A percentile compares a stretch with the other conserved stretches of the same genome.
phyloP scores from a whole-genome alignment of 2,797 vertebrate genomes.

The Eleutherodactylus coqui region DNA sequence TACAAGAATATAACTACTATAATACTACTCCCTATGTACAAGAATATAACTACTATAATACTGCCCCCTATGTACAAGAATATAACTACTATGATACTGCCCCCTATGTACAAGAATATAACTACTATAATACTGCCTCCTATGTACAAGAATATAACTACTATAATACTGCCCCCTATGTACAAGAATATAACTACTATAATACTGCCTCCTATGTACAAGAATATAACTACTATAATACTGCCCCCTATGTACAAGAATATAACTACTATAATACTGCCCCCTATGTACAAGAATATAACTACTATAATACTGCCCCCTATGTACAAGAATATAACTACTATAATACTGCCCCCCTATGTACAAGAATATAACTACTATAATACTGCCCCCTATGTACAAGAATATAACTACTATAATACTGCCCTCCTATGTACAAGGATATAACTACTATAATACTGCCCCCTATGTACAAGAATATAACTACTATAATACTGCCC shows the following conservation, averaged over 20 bases:
- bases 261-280: slow-evolving; percentile 10
- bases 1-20: slow-evolving; percentile 5
- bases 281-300: background rate
- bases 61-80: slow-evolving; percentile 1
- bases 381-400: slow-evolving; percentile 8
- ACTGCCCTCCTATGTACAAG: slow-evolving; percentile 10
- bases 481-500: slow-evolving; percentile 4
- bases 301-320: slow-evolving; percentile 13
- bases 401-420: slow-evolving; percentile 16
- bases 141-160: slow-evolving; percentile 5
- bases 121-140: slow-evolving; percentile 1
- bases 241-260: background rate
- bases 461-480: slow-evolving; percentile 5
- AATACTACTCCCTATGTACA: slow-evolving; percentile 8
- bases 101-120: slow-evolving; percentile 1
- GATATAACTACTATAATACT: slow-evolving; percentile 13
- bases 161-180: background rate
- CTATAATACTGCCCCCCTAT: slow-evolving; percentile 2
- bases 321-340: slow-evolving; percentile 18
- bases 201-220: slow-evolving; percentile 3
- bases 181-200: background rate
- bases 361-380: slow-evolving; percentile 20
- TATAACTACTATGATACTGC: slow-evolving; percentile 9
- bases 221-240: slow-evolving; percentile 16
- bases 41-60: slow-evolving; percentile 9